Evolutionary conservation across 64 coral and sea anemone species (phyloP).

Genomic region (Actinia tenebrosa): DNA sequence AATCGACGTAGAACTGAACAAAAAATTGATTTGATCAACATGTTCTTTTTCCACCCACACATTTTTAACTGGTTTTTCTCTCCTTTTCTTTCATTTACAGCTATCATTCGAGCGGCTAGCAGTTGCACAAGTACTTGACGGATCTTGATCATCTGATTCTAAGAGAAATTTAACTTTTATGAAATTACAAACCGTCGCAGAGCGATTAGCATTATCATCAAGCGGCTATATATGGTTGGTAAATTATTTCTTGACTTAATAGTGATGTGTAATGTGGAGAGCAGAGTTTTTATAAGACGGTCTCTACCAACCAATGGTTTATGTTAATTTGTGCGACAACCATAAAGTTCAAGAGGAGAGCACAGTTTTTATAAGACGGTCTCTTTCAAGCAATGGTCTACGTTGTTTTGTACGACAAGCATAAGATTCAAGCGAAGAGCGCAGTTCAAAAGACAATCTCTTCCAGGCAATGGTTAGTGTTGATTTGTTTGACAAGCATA

Average conservation of each 20-base stretch:
- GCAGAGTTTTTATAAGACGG: not conserved
- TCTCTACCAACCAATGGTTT: not conserved
- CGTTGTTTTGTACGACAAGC: too few relatives aligned
- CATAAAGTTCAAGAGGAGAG: not conserved
- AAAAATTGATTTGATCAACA: not conserved
- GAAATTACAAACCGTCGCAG: not conserved
- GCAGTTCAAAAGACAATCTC: too few relatives aligned
- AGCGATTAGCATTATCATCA: not conserved
- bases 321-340: not conserved
- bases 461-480: too few relatives aligned
- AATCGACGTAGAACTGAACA: not conserved
- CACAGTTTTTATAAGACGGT: too few relatives aligned
- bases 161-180: not conserved
- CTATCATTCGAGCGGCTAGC: not conserved
- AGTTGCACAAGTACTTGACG: not conserved
- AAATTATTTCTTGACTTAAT: not conserved
- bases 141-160: not conserved
- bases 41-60: not conserved
- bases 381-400: too few relatives aligned
- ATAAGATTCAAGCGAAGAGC: too few relatives aligned
- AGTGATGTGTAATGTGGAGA: not conserved
- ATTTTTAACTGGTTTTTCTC: not conserved
- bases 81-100: not conserved
- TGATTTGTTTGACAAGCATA: too few relatives aligned
- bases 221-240: not conserved